Evolutionary conservation across 2,113 vertebrate genomes (phyloP), one percentile per base, ranked within the genome.

Genomic region (Hemichromis elongatus): DNA sequence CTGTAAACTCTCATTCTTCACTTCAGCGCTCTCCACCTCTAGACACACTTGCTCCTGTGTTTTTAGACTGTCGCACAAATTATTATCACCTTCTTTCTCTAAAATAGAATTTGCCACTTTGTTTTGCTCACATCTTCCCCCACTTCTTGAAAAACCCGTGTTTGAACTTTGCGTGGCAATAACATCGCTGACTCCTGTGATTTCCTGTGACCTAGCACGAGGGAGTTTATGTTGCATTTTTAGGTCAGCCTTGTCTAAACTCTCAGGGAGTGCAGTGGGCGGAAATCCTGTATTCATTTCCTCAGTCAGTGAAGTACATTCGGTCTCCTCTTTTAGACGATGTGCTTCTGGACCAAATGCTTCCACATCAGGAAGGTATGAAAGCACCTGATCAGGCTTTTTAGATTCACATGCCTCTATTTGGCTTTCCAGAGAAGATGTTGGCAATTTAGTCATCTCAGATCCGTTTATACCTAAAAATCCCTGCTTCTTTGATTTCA

Each of bases 251-350:
- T 28, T 66, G 19, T 84, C 79, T 81, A 83, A 77, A 85, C 59
- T 56, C 18, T 84, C 70, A 18, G 75, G 18, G n/a, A 26, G 35
- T 6, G 8, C 73, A 84, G 52, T 73, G 50, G 82, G 73, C 8
- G 80, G 82, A 92, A 84, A 82, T 83, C 83, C 93, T 85, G 77
- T 70, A 77, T 83, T 89, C 40, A 80, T 89, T 94, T 93, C 89
- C 89, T 91, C 84, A 84, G 77, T 42, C 3, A 45, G n/a, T 55
- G 86, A 84, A 77, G 47, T 24, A 10, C 11, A n/a, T 86, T 88
- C 42, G 0, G 30, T 33, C 21, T 91, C 83, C 63, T 85, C 85
- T 77, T 88, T 82, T 55, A 53, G 35, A 73, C 77, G 9, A 7
- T 77, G 19, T 26, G 9, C 50, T 28, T 87, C 70, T 66, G 18